phyloP scores from a whole-genome alignment of 2,113 vertebrate species.

The Nyctibius bracteatus region DNA sequence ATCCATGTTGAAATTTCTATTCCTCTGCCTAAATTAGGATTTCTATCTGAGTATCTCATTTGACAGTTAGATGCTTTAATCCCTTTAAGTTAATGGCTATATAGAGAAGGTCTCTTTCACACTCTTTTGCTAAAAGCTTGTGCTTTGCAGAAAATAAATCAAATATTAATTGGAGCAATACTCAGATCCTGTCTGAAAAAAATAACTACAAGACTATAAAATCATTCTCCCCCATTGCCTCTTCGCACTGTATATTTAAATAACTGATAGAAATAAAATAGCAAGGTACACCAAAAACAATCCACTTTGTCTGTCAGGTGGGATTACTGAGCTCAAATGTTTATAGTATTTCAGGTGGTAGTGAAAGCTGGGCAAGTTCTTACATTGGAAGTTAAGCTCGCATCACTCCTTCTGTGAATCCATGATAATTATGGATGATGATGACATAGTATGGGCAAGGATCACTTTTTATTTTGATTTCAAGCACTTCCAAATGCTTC shows the following conservation, averaged over 20 bases:
- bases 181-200: not conserved
- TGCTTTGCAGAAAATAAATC: constrained; percentile 35
- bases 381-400: not conserved
- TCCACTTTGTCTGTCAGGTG: not conserved
- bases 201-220: not conserved
- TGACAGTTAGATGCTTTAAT: not conserved
- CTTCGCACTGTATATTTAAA: not conserved
- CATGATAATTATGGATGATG: not conserved
- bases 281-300: not conserved
- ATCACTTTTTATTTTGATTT: not conserved
- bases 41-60: not conserved
- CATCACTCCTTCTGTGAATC: not conserved
- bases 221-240: not conserved
- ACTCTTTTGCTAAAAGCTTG: constrained; percentile 5
- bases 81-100: not conserved
- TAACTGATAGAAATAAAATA: not conserved
- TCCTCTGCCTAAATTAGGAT: not conserved
- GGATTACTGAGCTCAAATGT: not conserved
- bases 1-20: not conserved
- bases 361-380: not conserved
- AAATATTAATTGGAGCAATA: constrained; percentile 39
- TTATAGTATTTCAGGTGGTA: not conserved
- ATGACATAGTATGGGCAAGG: not conserved
- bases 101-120: not conserved
- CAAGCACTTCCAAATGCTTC: not conserved